Conservation (phyloP, 37 sponge, comb jelly and placozoan genomes). For the Dysidea cf. avara region DNA sequence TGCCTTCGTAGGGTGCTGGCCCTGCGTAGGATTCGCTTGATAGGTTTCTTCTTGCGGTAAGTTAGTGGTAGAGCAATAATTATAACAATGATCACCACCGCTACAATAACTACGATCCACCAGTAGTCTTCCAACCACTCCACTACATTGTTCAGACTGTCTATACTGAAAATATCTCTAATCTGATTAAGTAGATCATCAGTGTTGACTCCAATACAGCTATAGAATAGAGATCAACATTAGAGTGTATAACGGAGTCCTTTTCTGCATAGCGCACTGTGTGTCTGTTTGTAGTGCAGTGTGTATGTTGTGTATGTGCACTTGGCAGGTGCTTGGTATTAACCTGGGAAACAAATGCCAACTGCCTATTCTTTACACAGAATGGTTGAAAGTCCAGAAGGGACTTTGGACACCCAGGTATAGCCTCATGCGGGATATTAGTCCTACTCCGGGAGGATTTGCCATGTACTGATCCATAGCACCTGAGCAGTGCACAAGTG, state of each 20-base stretch:
- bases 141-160: slow-evolving; percentile 48
- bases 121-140: slow-evolving; percentile 75
- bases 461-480: no score
- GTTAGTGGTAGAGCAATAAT: slow-evolving; percentile 74
- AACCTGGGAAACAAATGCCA: no score
- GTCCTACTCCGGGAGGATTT: no score
- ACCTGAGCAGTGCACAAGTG: no score
- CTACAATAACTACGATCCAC: slow-evolving; percentile 66
- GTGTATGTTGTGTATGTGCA: neutral
- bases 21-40: slow-evolving; percentile 16
- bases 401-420: no score
- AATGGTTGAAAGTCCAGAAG: no score
- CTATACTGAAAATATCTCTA: slow-evolving; percentile 43
- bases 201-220: slow-evolving; percentile 61
- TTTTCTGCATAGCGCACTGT: neutral
- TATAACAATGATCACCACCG: slow-evolving; percentile 49
- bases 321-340: no score
- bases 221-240: neutral
- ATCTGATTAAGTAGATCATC: slow-evolving; percentile 50
- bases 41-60: slow-evolving; percentile 67
- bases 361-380: no score
- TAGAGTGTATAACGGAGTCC: no score
- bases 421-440: no score
- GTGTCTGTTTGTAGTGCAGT: neutral
- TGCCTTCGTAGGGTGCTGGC: slow-evolving; percentile 18